These are phyloP conservation scores for Tachycineta bicolor DNA, from an alignment of 2,113 vertebrate species.

Conservation along the genomic window DNA sequence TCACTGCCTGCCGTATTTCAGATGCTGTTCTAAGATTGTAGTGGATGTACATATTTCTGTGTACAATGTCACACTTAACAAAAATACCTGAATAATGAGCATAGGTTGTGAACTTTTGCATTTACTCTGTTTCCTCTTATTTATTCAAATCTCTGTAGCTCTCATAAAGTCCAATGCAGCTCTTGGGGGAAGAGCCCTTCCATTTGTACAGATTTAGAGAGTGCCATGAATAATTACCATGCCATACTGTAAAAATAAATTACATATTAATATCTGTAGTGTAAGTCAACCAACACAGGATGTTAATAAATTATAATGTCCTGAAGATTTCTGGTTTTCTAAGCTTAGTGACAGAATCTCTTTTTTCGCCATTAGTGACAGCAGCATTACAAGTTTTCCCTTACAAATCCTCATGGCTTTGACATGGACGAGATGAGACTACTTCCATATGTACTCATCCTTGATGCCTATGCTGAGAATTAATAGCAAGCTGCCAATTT, in stretches of 20 bases:
- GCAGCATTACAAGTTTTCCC: not conserved
- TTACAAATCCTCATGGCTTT: not conserved
- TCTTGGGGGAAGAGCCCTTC: not conserved
- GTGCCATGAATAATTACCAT: not conserved
- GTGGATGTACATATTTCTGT: not conserved
- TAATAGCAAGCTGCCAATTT: slow-evolving; percentile 6
- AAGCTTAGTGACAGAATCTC: not conserved
- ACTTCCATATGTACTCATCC: not conserved
- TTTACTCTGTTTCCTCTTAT: not conserved
- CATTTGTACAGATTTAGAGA: not conserved
- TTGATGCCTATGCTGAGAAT: slow-evolving; percentile 16
- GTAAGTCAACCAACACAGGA: not conserved
- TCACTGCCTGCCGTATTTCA: not conserved
- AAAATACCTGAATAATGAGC: not conserved
- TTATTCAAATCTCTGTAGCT: not conserved
- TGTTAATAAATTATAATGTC: not conserved
- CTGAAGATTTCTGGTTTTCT: slow-evolving; percentile 6
- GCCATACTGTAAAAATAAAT: slow-evolving; percentile 14
- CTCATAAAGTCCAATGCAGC: not conserved
- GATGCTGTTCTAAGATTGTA: not conserved
- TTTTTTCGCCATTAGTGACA: not conserved
- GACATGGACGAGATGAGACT: not conserved
- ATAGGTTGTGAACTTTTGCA: not conserved
- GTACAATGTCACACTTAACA: not conserved
- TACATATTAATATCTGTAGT: not conserved